Conservation (phyloP, 1,140 invertebrate species). For the Leucophenga varia region DNA sequence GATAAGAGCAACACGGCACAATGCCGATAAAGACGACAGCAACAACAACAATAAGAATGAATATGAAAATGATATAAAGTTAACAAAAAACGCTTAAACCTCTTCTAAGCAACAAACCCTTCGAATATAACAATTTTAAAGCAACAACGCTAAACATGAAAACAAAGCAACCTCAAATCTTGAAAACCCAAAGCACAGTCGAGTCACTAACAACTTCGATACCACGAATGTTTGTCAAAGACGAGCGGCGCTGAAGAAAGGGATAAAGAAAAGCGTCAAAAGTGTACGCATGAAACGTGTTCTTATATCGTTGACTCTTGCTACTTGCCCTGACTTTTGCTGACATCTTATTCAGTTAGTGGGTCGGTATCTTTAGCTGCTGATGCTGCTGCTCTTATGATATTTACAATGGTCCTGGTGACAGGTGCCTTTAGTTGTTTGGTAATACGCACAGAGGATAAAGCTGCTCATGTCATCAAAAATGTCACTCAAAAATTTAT, state of each 20-base stretch:
- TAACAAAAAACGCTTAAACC: conserved; percentile 9
- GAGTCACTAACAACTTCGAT: too few relatives aligned
- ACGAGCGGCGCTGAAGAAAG: background rate
- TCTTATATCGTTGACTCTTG: conserved; percentile 16
- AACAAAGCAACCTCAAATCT: background rate
- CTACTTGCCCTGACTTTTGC: conserved; percentile 12
- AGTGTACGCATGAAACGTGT: too few relatives aligned
- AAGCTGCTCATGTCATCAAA: conserved; percentile 51
- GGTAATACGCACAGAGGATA: conserved; percentile 33
- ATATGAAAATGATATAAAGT: conserved; percentile 19
- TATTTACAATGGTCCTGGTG: conserved; percentile 46
- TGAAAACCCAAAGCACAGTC: too few relatives aligned
- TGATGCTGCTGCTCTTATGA: conserved; percentile 26
- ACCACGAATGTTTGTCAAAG: too few relatives aligned
- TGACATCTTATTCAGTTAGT: conserved; percentile 32
- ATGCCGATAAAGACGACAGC: too few relatives aligned
- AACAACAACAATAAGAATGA: conserved; percentile 13
- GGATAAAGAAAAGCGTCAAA: conserved; percentile 5
- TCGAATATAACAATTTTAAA: too few relatives aligned
- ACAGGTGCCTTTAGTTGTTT: conserved; percentile 50
- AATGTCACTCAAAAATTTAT: conserved; percentile 53
- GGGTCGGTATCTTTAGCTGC: too few relatives aligned
- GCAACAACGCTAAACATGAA: conserved; percentile 1
- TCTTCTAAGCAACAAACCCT: too few relatives aligned
- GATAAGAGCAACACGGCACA: background rate